Evolutionary conservation across 2,888 invertebrate genomes (phyloP), one percentile per base, ranked within the genome.

Genomic region (Meta bourneti): DNA sequence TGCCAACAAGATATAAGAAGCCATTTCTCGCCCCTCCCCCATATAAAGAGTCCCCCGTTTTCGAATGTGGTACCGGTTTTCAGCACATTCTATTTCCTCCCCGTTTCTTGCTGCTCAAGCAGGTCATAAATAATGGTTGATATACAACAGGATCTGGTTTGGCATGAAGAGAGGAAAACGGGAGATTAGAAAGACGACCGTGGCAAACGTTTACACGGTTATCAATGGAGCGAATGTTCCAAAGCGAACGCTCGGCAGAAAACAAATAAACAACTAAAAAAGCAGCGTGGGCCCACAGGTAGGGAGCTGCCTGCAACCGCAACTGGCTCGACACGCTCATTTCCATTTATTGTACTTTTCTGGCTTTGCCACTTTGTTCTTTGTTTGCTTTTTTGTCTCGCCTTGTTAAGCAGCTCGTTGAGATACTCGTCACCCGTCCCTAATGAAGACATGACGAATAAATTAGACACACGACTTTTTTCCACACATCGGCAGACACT

Each of bases 81-180:
- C 61, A 61, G 9, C 49, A 51, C 71, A 4, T 16, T 34, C 71
- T 82, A 20, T 71, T 54, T 82, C 48, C 71, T 71, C n/a, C 20
- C 71, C 82, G 11, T 11, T 6, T 74, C 83, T 74, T 51, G 51
- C 19, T 49, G 54, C 52, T 77, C 19, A 87, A 70, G 51, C 54
- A 86, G 54, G 80, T 72, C 87, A 80, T 87, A 87, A 87, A 87
- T 87, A 87, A 87, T 87, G 80, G 72, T 78, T 86, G 78, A 78
- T 86, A 86, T 19, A 86, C 86, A 86, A 78, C 86, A 86, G 77
- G 86, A 86, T 86, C 86, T 86, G 54, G 77, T 34, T 77, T 70
- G 78, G 86, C 77, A 82, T 71, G 82, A 71, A 82, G 51, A 49
- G n/a, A 16, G 80, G 61, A 34, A 69, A 34, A 11, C 7, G 34